Conservation (phyloP, 2,888 invertebrate species). For the Melitaea athalia region DNA sequence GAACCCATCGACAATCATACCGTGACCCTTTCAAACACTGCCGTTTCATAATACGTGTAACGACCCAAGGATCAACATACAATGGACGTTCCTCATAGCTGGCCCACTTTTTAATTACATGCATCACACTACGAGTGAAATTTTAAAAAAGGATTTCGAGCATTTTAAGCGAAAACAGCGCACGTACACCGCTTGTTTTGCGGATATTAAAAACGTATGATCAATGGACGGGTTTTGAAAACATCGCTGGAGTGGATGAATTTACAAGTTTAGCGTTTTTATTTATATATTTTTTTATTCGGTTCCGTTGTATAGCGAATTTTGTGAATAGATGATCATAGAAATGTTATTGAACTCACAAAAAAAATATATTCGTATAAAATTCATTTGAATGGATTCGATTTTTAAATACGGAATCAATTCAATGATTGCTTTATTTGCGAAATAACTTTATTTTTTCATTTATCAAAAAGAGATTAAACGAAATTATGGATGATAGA, state of each 20-base stretch:
- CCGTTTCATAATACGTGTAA: constrained; percentile 35
- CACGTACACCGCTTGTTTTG: constrained; percentile 45
- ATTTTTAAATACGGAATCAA: background rate
- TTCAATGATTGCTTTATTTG: background rate
- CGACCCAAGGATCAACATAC: constrained; percentile 41
- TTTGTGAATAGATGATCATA: constrained; percentile 4
- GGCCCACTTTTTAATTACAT: constrained; percentile 77
- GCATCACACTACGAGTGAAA: constrained; percentile 68
- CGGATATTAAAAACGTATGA: constrained; percentile 42
- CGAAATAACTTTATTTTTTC: background rate
- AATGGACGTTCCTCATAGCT: constrained; percentile 49
- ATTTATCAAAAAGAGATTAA: background rate
- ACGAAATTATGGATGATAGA: background rate
- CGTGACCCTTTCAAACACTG: constrained; percentile 38
- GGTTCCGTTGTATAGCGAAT: constrained; percentile 1
- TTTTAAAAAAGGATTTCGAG: constrained; percentile 69
- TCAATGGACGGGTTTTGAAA: constrained; percentile 29
- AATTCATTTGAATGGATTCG: background rate
- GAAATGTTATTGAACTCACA: constrained; percentile 3
- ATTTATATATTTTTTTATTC: constrained; percentile 2
- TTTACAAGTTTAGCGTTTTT: constrained; percentile 16
- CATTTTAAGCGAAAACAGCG: constrained; percentile 50
- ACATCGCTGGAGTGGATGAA: constrained; percentile 18
- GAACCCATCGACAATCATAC: constrained; percentile 42
- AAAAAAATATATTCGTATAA: constrained; percentile 5